These are phyloP conservation scores for Belonocnema kinseyi DNA, from an alignment of 1,140 invertebrate genomes.

Conservation along the genomic window DNA sequence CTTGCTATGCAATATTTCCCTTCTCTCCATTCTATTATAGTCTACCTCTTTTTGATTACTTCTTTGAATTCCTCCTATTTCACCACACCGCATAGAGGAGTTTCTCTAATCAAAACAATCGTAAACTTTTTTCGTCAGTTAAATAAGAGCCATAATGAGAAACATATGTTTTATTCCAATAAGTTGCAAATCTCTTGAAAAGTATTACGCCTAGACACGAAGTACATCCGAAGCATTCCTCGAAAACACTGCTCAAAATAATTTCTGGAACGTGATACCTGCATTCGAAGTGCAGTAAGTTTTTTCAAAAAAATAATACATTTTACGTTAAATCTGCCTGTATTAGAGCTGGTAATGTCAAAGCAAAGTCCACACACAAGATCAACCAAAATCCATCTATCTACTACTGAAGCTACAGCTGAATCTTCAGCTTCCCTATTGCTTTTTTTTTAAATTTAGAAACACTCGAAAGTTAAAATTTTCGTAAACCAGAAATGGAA, in stretches of 20 bases:
- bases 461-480: constrained; percentile 31
- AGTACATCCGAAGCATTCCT: constrained; percentile 1
- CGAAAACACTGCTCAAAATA: constrained; percentile 35
- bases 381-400: constrained; percentile 47
- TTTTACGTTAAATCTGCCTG: constrained; percentile 44
- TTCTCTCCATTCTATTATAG: too few relatives aligned
- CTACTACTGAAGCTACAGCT: constrained; percentile 34
- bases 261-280: constrained; percentile 38
- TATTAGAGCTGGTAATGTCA: constrained; percentile 56
- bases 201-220: constrained; percentile 19
- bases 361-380: constrained; percentile 51
- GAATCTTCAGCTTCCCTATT: constrained; percentile 30
- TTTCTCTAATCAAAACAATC: too few relatives aligned
- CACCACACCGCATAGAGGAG: too few relatives aligned
- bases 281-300: constrained; percentile 35
- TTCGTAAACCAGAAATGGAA: constrained; percentile 36
- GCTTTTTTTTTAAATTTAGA: constrained; percentile 29
- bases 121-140: too few relatives aligned
- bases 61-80: too few relatives aligned
- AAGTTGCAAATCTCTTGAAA: constrained; percentile 25
- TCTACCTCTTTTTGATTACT: too few relatives aligned
- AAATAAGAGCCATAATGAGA: too few relatives aligned
- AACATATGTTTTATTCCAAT: background rate
- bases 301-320: constrained; percentile 32
- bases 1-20: too few relatives aligned